Base-by-base conservation (phyloP, 2,113 vertebrate species). In the Channa argus region DNA sequence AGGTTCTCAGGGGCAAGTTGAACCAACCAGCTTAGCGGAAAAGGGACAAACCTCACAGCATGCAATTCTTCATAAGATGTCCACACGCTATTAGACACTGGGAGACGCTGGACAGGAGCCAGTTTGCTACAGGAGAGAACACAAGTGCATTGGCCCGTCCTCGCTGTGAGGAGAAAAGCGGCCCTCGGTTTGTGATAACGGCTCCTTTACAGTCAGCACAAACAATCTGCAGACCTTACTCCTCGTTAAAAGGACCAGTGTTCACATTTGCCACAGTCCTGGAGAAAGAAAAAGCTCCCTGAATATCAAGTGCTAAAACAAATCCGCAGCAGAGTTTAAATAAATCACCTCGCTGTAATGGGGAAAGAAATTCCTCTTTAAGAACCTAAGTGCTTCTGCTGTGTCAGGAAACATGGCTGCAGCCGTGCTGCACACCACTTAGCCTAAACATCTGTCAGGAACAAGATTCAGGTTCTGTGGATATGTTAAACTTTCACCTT, bases 401-500 rank as follows among this genome's bases (percentile, higher is more conserved):
- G 9, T 66, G 78, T 87, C 72, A 74, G 79, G 85, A 80, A 82
- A 85, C 82, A 80, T 8, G 71, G 71, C 76, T 44, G 59, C 58
- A 33, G 50, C 70, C 69, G 11, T 1, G 0, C 36, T 1, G 24
- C 67, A 51, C 70, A 9, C 15, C 51, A 6, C 56, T 62, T 59
- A 47, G 64, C 15, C 41, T 52, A 3, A 70, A 78, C 63, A 41
- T 69, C 74, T 51, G 50, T 24, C 45, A 38, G 10, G 71, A 64
- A 10, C 24, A 11, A 3, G 63, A 52, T 38, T 63, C 63, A 43
- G 67, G 61, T 3, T 24, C 54, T 41, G 44, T 8, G 52, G 62
- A 59, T 50, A 58, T 61, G 56, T 7, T 83, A 59, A 6, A 37
- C 34, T 60, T 51, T 36, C 10, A 54, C 55, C 65, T 59, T 47